phyloP scores from a whole-genome alignment of 2,113 vertebrate genomes.

The Morone saxatilis region DNA sequence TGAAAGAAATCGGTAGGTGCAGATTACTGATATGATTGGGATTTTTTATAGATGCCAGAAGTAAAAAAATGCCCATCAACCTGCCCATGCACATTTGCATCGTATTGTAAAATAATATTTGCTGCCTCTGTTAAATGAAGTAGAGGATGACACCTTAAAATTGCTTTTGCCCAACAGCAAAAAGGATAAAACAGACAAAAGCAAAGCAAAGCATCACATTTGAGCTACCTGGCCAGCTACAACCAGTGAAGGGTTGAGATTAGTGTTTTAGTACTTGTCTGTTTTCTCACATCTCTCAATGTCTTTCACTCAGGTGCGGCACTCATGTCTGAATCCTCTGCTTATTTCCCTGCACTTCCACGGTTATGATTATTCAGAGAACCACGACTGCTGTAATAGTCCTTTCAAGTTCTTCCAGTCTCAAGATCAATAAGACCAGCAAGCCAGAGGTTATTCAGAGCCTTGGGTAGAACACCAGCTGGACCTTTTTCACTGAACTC shows the following conservation, averaged over 20 bases:
- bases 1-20: not conserved
- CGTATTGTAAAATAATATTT: not conserved
- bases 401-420: not conserved
- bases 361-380: not conserved
- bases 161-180: not conserved
- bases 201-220: not conserved
- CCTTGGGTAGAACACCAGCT: not conserved
- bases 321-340: not conserved
- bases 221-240: no score
- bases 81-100: not conserved
- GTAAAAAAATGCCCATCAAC: no score
- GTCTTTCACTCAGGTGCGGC: not conserved
- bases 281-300: no score
- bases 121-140: not conserved
- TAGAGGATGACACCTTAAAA: not conserved
- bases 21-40: not conserved
- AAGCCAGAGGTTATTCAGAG: conserved; percentile 19
- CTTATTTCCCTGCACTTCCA: not conserved
- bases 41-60: no score
- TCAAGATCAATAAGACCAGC: conserved; percentile 18
- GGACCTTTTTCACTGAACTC: not conserved
- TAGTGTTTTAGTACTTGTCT: not conserved
- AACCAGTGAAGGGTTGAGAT: not conserved
- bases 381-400: not conserved
- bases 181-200: not conserved